Conservation (phyloP, 2,113 vertebrate genomes). For the Phylloscopus whistleri region DNA sequence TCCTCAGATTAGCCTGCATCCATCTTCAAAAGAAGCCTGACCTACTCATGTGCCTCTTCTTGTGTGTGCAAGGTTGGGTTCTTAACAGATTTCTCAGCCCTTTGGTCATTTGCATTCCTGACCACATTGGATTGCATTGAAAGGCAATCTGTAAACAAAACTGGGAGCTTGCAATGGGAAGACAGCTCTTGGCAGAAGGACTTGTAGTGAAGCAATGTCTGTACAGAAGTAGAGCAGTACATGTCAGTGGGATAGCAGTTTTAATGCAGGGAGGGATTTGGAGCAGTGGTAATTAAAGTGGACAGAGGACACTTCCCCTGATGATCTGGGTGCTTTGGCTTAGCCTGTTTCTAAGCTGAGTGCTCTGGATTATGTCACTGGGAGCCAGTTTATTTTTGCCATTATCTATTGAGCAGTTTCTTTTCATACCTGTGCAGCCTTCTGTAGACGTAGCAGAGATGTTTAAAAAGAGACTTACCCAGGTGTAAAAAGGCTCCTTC, state of each 20-base stretch:
- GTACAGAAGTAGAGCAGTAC: background rate
- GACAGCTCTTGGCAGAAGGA: background rate
- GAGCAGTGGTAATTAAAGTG: background rate
- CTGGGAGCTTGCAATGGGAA: background rate
- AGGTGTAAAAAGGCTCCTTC: background rate
- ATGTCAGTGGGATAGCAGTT: background rate
- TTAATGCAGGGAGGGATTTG: background rate
- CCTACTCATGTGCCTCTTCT: background rate
- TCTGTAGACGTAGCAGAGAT: background rate
- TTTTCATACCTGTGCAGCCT: background rate
- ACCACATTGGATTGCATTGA: background rate
- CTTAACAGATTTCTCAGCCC: background rate
- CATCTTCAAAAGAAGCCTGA: background rate
- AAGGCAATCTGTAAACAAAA: background rate
- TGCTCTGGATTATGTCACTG: background rate
- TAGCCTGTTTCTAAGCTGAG: background rate
- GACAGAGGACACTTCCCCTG: background rate
- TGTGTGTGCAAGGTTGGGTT: background rate
- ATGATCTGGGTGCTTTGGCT: background rate
- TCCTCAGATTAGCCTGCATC: background rate
- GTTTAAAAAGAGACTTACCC: background rate
- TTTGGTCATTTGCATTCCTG: background rate
- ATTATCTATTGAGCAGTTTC: background rate
- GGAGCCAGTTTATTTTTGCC: background rate
- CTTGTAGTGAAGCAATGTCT: background rate